Evolutionary conservation across 2,113 vertebrate genomes (phyloP).

Genomic region (mouse (Mus musculus)): DNA sequence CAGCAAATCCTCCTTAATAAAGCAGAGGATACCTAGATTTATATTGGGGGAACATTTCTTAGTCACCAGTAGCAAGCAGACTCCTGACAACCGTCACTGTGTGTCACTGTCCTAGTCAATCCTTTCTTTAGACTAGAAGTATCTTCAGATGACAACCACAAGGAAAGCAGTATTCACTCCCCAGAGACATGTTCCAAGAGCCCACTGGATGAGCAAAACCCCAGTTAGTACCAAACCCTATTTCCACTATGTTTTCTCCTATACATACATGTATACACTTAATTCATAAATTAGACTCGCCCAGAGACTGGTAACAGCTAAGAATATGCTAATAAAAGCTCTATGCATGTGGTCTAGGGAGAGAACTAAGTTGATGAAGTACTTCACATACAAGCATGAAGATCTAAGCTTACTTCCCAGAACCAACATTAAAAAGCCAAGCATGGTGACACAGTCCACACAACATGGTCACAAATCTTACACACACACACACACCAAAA

Average conservation of each 20-base stretch:
- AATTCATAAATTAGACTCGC: not conserved
- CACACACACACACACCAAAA: not conserved
- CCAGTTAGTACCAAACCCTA: not conserved
- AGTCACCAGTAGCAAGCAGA: not conserved
- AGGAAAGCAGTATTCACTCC: not conserved
- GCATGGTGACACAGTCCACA: not conserved
- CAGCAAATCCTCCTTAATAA: constrained; percentile 3
- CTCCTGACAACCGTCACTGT: not conserved
- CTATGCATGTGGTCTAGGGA: not conserved
- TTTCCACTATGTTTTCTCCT: not conserved
- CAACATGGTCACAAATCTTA: not conserved
- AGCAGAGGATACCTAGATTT: not conserved
- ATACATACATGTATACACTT: not conserved
- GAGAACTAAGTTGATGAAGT: not conserved
- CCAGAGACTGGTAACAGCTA: not conserved
- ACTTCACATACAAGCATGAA: not conserved
- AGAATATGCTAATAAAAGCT: not conserved
- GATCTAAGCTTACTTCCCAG: not conserved
- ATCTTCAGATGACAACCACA: not conserved
- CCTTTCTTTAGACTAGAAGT: not conserved
- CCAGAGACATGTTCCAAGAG: not conserved
- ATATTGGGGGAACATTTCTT: not conserved
- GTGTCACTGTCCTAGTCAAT: not conserved
- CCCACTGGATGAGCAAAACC: not conserved
- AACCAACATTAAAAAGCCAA: not conserved